Evolutionary conservation across 2,113 vertebrate genomes (phyloP).

Genomic region (Chrysemys picta): DNA sequence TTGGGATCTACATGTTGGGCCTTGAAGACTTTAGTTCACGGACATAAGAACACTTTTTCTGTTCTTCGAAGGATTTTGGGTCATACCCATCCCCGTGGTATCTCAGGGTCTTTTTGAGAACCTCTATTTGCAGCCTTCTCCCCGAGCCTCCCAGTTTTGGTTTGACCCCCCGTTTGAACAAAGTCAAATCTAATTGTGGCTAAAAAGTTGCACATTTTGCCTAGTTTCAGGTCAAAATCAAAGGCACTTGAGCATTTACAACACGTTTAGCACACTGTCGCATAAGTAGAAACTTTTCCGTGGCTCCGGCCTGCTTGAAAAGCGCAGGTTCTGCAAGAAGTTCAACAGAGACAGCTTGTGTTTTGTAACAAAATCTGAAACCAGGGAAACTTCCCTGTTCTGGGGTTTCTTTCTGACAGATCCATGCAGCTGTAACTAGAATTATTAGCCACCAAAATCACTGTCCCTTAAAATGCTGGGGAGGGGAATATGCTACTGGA

Average conservation of each 20-base stretch:
- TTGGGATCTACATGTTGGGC: neutral
- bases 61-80: neutral
- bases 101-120: neutral
- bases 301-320: neutral
- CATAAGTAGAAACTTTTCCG: neutral
- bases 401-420: neutral
- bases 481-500: neutral
- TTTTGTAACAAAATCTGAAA: neutral
- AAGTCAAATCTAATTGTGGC: neutral
- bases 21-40: neutral
- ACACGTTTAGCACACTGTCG: too few species aligned
- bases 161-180: neutral
- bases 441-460: neutral
- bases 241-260: neutral
- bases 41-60: fast-evolving
- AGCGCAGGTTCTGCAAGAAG: neutral
- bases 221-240: neutral
- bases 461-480: neutral
- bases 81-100: neutral
- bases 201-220: neutral
- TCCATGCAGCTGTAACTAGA: neutral
- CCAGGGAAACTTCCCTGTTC: neutral
- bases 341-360: neutral
- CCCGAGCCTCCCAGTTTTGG: neutral
- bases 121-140: neutral